Percentiles rank a stretch among this genome's conserved stretches.
Evolutionary conservation across 2,888 invertebrate species (phyloP).

Genomic region (Thumatha senex): DNA sequence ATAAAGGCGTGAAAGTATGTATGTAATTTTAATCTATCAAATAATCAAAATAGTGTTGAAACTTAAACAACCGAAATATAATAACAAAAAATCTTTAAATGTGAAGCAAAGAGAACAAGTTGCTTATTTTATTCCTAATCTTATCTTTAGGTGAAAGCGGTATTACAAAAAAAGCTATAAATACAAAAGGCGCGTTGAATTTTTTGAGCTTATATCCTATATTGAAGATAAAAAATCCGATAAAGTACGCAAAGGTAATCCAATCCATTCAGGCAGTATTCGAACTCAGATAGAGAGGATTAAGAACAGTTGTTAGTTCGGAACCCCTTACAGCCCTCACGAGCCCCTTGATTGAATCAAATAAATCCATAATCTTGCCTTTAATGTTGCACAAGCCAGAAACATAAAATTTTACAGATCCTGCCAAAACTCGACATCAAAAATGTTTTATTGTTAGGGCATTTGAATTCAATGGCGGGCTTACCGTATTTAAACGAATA

Average conservation of each 20-base stretch:
- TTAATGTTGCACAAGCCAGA: conserved; percentile 32
- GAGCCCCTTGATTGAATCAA: conserved; percentile 44
- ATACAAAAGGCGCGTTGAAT: conserved; percentile 30
- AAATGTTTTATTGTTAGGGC: conserved; percentile 64
- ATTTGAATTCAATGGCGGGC: conserved; percentile 68
- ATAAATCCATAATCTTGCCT: conserved; percentile 45
- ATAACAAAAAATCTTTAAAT: too few relatives aligned
- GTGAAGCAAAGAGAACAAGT: neutral
- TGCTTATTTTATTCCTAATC: too few relatives aligned
- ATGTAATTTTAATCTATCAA: too few relatives aligned
- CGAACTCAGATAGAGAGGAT: conserved; percentile 39
- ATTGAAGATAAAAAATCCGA: conserved; percentile 38
- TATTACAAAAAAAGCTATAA: conserved; percentile 4
- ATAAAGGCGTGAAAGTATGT: too few relatives aligned
- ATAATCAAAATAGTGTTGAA: too few relatives aligned
- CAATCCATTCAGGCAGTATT: conserved; percentile 43
- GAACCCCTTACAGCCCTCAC: conserved; percentile 34
- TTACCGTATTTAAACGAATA: conserved; percentile 60
- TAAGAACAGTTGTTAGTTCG: conserved; percentile 47
- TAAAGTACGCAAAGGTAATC: conserved; percentile 44
- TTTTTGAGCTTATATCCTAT: conserved; percentile 35
- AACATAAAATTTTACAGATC: conserved; percentile 61
- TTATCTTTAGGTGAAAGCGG: neutral
- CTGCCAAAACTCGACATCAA: conserved; percentile 58
- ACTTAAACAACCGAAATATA: too few relatives aligned